These are phyloP conservation scores for Stenodera caucasica DNA, from an alignment of 2,888 invertebrate species.

Conservation along the genomic window DNA sequence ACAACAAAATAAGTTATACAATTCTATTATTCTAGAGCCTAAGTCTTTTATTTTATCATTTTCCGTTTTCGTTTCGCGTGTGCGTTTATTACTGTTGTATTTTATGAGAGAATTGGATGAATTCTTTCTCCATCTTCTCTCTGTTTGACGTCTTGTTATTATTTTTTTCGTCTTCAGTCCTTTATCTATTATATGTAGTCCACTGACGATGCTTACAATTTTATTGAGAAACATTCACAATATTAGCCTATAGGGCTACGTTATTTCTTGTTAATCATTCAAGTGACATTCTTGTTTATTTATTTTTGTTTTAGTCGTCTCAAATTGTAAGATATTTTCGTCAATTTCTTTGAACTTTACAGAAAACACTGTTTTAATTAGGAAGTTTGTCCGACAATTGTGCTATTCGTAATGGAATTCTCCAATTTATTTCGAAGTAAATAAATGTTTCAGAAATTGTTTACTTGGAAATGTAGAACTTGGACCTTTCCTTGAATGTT, in stretches of 20 bases:
- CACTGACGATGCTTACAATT: background rate
- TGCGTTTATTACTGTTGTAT: background rate
- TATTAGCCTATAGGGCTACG: background rate
- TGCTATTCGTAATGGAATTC: background rate
- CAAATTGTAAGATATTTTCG: background rate
- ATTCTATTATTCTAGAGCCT: background rate
- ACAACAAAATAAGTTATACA: constrained; percentile 3
- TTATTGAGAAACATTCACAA: background rate
- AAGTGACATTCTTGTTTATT: background rate
- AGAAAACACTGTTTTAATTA: background rate
- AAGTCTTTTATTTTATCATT: background rate
- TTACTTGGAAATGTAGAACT: background rate
- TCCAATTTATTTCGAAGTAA: background rate
- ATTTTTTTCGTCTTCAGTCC: background rate
- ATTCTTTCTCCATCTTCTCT: background rate
- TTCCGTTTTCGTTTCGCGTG: background rate
- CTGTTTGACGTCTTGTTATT: background rate
- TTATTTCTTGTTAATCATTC: background rate
- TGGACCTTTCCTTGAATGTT: background rate
- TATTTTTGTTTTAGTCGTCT: background rate
- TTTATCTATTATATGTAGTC: background rate
- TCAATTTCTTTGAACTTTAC: background rate
- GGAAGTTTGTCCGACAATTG: background rate
- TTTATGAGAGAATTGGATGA: background rate
- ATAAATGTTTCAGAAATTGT: background rate